phyloP scores from a whole-genome alignment of 2,888 invertebrate species.

The Trichopoda pennipes region DNA sequence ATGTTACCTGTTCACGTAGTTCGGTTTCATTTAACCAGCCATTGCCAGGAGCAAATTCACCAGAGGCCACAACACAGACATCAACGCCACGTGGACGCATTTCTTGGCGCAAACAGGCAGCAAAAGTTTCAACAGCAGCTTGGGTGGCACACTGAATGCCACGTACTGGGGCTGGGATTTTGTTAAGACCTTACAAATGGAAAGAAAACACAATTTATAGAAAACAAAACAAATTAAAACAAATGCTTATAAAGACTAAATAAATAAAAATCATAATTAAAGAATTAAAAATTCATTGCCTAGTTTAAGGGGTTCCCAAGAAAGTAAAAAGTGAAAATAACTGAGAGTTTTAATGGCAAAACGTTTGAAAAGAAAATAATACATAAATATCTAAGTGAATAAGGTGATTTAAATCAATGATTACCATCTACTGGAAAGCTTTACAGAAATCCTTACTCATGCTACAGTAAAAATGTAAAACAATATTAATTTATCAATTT shows the following conservation, averaged over 20 bases:
- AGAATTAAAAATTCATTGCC: conserved; percentile 20
- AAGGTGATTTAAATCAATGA: too few relatives aligned
- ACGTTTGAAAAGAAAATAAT: too few relatives aligned
- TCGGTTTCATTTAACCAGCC: conserved; percentile 88
- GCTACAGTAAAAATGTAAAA: too few relatives aligned
- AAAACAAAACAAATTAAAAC: background rate
- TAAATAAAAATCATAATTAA: conserved; percentile 48
- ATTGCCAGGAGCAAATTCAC: conserved; percentile 91
- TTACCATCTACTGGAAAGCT: too few relatives aligned
- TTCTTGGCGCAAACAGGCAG: conserved; percentile 89
- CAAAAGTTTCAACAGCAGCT: conserved; percentile 90
- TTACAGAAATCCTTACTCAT: too few relatives aligned
- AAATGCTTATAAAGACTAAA: background rate
- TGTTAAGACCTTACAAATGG: conserved; percentile 83
- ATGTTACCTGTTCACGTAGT: conserved; percentile 83
- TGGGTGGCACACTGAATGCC: conserved; percentile 90
- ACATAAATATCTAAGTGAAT: too few relatives aligned
- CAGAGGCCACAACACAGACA: conserved; percentile 91
- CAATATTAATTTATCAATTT: too few relatives aligned
- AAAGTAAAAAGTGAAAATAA: background rate
- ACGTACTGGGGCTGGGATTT: conserved; percentile 89
- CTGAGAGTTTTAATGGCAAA: background rate
- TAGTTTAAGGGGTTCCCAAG: background rate
- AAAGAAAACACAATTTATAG: background rate
- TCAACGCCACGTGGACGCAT: conserved; percentile 90